Conservation (phyloP, 2,888 invertebrate genomes). For the Melinopterus prodromus region DNA sequence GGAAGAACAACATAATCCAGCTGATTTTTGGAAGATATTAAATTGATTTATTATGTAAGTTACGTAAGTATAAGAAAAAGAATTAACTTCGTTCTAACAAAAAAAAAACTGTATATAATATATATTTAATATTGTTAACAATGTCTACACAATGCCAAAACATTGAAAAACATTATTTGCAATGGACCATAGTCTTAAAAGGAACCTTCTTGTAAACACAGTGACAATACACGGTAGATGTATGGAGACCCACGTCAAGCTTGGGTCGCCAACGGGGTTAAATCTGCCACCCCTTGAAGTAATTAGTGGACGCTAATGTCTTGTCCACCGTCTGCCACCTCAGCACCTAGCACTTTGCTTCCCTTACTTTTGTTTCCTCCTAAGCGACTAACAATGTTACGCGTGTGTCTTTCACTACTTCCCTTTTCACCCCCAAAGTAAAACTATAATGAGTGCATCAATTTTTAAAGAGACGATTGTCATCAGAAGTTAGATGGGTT, state of each 20-base stretch:
- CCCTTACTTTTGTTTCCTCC: slow-evolving; percentile 31
- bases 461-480: background rate
- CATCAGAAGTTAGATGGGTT: background rate
- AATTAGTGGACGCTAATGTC: slow-evolving; percentile 40
- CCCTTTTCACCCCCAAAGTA: slow-evolving; percentile 9
- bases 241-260: slow-evolving; percentile 31
- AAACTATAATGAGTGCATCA: background rate
- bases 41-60: too few relatives aligned
- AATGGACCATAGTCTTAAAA: background rate
- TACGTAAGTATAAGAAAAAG: background rate
- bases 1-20: too few relatives aligned
- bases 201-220: background rate
- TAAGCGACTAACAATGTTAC: slow-evolving; percentile 40
- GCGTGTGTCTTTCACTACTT: slow-evolving; percentile 15
- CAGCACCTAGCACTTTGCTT: slow-evolving; percentile 35
- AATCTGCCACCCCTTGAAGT: slow-evolving; percentile 35
- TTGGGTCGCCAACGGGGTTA: slow-evolving; percentile 31
- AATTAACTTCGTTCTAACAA: background rate
- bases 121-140: too few relatives aligned
- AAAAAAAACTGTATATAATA: too few relatives aligned
- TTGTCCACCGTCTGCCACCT: slow-evolving; percentile 37
- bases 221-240: background rate
- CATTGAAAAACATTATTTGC: background rate
- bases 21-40: too few relatives aligned
- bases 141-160: background rate